Percentiles rank a stretch among this genome's conserved stretches.
These are phyloP conservation scores for Cataglyphis hispanica DNA, from an alignment of 1,140 invertebrate genomes.

Conservation along the genomic window DNA sequence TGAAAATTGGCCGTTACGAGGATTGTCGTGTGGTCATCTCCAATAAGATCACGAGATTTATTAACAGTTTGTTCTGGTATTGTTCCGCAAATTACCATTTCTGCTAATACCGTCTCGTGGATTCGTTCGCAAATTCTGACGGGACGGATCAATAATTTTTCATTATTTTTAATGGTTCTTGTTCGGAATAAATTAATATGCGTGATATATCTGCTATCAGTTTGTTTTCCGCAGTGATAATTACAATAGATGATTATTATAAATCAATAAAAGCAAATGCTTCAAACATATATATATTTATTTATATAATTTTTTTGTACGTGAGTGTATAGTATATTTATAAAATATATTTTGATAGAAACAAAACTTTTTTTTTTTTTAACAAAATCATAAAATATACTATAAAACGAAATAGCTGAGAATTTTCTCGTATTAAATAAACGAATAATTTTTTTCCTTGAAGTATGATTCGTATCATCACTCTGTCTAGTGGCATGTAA, in stretches of 20 bases:
- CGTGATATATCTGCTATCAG: neutral
- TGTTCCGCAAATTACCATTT: slow-evolving; percentile 33
- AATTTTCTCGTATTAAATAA: neutral
- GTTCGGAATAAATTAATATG: neutral
- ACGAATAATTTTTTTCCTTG: neutral
- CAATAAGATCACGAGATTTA: slow-evolving; percentile 51
- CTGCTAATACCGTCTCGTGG: slow-evolving; percentile 8
- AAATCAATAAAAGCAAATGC: neutral
- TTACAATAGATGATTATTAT: neutral
- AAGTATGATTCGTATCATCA: neutral
- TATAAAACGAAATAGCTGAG: neutral
- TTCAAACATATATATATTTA: neutral
- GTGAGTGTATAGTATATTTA: neutral
- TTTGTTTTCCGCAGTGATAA: neutral
- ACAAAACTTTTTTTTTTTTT: too few species aligned
- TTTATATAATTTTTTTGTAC: neutral
- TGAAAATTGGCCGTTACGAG: slow-evolving; percentile 56
- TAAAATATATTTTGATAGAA: neutral
- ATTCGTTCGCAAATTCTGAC: neutral
- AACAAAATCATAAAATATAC: neutral
- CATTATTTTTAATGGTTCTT: neutral
- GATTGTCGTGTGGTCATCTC: slow-evolving; percentile 27
- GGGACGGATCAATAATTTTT: slow-evolving; percentile 5
- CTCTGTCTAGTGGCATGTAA: neutral
- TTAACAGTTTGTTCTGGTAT: slow-evolving; percentile 37